Base-by-base conservation (phyloP, 2,113 vertebrate genomes). In the Columba janthina region DNA sequence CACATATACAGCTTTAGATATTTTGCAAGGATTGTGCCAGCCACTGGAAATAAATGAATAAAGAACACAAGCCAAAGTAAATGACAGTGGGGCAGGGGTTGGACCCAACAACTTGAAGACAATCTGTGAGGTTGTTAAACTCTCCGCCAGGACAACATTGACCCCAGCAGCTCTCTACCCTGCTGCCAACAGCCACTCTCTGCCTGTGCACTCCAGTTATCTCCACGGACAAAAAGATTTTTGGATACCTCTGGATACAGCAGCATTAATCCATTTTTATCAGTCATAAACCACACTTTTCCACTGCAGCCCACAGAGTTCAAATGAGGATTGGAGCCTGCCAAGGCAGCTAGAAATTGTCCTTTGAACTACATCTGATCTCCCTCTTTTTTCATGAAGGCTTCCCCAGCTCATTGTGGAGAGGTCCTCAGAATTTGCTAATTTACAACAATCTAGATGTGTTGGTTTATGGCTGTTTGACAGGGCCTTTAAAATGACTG, bases 11-110 rank as follows among this genome's bases (percentile, higher is more conserved):
- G n/a, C 17, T 85, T 74, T 14, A 77, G n/a, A 25, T 56, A 75
- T 66, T 92, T 94, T 53, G 16, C 31, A 91, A 74, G 17, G 36
- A 57, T 88, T 80, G 94, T 88, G 16, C n/a, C 20, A 84, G 28
- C 13, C 21, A 61, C 16, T 36, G 46, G 21, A 82, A 83, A 83
- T 38, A 74, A 79, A 90, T 24, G 5, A 75, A 24, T 15, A 69
- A 53, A 69, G 58, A 72, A 87, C 1, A 0, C 40, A 57, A 70
- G 31, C 11, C 38, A 60, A 86, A 93, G 46, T 31, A 80, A 92
- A 80, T 54, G 19, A 34, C 1, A 1, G 3, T 11, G 4, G 17
- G 1, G 2, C 2, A 5, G 78, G 24, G 36, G 17, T 46, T 34
- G 32, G 36, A 62, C 15, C 6, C 31, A 92, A 58, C 11, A 85